Evolutionary conservation across 2,888 invertebrate genomes (phyloP).

Genomic region (Colletes collaris): DNA sequence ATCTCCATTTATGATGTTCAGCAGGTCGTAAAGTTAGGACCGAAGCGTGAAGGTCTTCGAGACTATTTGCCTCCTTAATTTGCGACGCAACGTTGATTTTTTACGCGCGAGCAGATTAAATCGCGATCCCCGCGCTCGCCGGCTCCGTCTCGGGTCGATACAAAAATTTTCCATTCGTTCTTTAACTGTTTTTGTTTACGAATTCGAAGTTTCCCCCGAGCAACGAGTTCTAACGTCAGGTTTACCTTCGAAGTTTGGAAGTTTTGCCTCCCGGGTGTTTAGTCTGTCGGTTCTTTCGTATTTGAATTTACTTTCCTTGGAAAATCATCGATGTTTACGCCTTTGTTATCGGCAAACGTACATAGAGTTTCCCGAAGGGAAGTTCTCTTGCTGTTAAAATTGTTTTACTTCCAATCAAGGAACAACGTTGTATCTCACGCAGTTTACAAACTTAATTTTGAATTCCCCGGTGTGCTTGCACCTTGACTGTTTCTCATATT

Average conservation of each 20-base stretch:
- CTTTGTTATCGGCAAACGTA: not conserved
- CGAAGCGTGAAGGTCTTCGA: too few relatives aligned
- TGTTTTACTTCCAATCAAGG: not conserved
- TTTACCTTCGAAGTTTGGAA: slow-evolving; percentile 9
- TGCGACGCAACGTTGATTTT: not conserved
- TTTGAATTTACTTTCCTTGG: slow-evolving; percentile 15
- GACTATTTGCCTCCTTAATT: not conserved
- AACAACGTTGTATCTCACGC: not conserved
- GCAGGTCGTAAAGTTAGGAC: too few relatives aligned
- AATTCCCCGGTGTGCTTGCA: not conserved
- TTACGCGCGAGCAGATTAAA: not conserved
- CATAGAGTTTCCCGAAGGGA: not conserved
- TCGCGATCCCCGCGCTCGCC: not conserved
- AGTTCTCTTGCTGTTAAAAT: not conserved
- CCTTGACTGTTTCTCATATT: too few relatives aligned
- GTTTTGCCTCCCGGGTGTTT: slow-evolving; percentile 6
- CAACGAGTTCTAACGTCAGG: not conserved
- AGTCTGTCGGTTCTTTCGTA: not conserved
- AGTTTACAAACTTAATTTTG: not conserved
- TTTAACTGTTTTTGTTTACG: not conserved
- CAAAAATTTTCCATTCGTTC: not conserved
- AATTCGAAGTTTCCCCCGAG: not conserved
- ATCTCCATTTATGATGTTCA: too few relatives aligned
- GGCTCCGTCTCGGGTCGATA: not conserved
- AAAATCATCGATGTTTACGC: not conserved